Evolutionary conservation across 1,140 invertebrate genomes (phyloP).

Genomic region (Drosophila malerkotliana): DNA sequence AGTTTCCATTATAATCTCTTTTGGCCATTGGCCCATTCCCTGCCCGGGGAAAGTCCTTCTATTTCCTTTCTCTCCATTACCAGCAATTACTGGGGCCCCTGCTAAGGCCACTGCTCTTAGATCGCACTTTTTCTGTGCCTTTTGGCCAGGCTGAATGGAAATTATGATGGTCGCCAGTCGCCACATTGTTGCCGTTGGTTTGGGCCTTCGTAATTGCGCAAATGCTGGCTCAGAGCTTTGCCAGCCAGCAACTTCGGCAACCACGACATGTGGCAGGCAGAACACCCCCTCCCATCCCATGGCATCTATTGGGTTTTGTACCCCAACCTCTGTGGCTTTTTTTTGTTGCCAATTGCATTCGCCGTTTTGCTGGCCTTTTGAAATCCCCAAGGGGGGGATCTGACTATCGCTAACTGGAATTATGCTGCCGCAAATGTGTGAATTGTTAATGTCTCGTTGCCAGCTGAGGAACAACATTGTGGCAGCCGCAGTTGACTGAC

Average conservation of each 20-base stretch:
- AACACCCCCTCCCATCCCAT: slow-evolving; percentile 3
- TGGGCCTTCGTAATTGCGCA: slow-evolving; percentile 68
- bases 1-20: slow-evolving; percentile 36
- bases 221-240: slow-evolving; percentile 53
- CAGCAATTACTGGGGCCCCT: slow-evolving; percentile 44
- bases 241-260: slow-evolving; percentile 47
- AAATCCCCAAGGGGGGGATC: slow-evolving; percentile 25
- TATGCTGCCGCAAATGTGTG: slow-evolving; percentile 78
- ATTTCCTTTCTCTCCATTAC: slow-evolving; percentile 40
- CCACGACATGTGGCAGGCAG: slow-evolving; percentile 49
- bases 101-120: slow-evolving; percentile 35
- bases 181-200: slow-evolving; percentile 64
- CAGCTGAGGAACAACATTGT: slow-evolving; percentile 34
- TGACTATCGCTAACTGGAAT: slow-evolving; percentile 63
- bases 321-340: slow-evolving; percentile 10
- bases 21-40: slow-evolving; percentile 7
- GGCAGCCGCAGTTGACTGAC: slow-evolving; percentile 26
- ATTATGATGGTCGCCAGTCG: slow-evolving; percentile 70
- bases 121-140: slow-evolving; percentile 5
- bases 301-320: slow-evolving; percentile 22
- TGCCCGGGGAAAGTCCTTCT: slow-evolving; percentile 30
- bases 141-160: slow-evolving; percentile 43
- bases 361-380: slow-evolving; percentile 46
- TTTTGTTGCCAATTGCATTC: slow-evolving; percentile 43
- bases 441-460: slow-evolving; percentile 77